These are phyloP conservation scores for Melanitta fusca DNA, from an alignment of 2,797 vertebrate species.

Conservation along the genomic window DNA sequence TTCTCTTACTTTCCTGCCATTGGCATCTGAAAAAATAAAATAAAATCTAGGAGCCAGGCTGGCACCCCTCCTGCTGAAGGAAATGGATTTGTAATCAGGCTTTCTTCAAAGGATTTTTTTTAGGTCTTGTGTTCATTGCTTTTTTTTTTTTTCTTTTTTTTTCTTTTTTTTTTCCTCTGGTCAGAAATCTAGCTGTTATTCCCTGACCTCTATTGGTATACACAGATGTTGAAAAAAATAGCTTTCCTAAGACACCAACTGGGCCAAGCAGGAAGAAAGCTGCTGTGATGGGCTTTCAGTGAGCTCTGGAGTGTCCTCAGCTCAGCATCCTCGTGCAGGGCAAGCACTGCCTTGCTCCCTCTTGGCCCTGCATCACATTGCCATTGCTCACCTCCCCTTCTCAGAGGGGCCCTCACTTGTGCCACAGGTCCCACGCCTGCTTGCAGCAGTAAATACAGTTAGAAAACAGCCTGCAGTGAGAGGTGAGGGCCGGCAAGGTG, in stretches of 20 bases:
- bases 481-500: background rate
- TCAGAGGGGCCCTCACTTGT: background rate
- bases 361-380: background rate
- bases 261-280: conserved; percentile 4
- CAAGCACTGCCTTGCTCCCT: background rate
- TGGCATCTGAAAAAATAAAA: background rate
- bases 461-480: background rate
- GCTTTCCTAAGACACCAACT: background rate
- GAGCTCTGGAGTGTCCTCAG: background rate
- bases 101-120: background rate
- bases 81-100: conserved; percentile 39
- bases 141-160: background rate
- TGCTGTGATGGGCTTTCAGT: background rate
- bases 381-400: fast-evolving
- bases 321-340: background rate
- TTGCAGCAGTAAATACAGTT: background rate
- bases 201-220: background rate
- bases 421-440: background rate
- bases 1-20: conserved; percentile 32
- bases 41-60: conserved; percentile 10
- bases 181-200: background rate
- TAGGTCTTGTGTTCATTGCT: background rate
- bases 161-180: no score
- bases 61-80: conserved; percentile 26
- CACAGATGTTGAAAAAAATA: background rate